These are phyloP conservation scores for Drosophila eugracilis DNA, from an alignment of 1,140 invertebrate species.

Conservation along the genomic window DNA sequence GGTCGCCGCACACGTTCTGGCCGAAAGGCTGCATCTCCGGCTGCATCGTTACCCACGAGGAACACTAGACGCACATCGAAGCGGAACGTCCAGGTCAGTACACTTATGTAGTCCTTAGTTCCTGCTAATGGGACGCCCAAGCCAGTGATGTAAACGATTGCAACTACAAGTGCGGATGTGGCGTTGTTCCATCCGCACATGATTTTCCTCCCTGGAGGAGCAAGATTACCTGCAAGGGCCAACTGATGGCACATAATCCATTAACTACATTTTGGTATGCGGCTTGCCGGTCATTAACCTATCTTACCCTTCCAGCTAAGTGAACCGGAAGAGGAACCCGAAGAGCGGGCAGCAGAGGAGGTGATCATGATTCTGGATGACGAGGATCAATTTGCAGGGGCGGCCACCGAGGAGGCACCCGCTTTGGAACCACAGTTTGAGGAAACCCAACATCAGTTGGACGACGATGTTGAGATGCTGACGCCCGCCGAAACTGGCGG, in stretches of 20 bases:
- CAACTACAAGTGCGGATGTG: slow-evolving; percentile 71
- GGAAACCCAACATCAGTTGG: slow-evolving; percentile 48
- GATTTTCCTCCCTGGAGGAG: slow-evolving; percentile 51
- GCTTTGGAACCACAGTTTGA: slow-evolving; percentile 36
- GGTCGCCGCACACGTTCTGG: slow-evolving; percentile 79
- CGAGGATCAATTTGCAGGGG: slow-evolving; percentile 12
- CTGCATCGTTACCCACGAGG: slow-evolving; percentile 38
- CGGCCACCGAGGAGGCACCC: neutral
- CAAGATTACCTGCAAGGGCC: slow-evolving; percentile 84
- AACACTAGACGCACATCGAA: slow-evolving; percentile 68
- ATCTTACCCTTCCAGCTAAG: slow-evolving; percentile 51
- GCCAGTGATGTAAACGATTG: slow-evolving; percentile 72
- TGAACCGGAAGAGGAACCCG: slow-evolving; percentile 59
- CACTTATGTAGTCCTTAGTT: neutral
- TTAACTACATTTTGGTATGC: neutral
- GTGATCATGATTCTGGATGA: slow-evolving; percentile 35
- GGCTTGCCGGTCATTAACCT: neutral
- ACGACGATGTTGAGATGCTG: slow-evolving; percentile 73
- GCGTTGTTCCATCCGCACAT: slow-evolving; percentile 82
- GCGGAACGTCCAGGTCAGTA: slow-evolving; percentile 74
- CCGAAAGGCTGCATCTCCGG: slow-evolving; percentile 48
- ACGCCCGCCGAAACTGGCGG: slow-evolving; percentile 44
- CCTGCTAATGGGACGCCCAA: no score
- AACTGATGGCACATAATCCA: slow-evolving; percentile 66
- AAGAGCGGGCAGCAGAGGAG: slow-evolving; percentile 24